Evolutionary conservation across 1,140 invertebrate species (phyloP).

Genomic region (Polyergus mexicanus): DNA sequence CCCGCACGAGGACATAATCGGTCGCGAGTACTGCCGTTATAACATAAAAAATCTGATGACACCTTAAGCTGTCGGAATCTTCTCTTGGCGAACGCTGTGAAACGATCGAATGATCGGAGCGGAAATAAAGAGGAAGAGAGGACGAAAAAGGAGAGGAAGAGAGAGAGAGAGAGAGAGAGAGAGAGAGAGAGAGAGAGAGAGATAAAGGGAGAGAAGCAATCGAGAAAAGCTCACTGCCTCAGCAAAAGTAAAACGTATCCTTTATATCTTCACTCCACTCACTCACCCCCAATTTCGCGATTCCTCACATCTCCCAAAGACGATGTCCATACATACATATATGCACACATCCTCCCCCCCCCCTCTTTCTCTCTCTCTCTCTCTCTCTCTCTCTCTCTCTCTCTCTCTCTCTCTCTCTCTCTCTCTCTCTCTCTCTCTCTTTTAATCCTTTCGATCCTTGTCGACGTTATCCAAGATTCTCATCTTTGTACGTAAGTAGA

Average conservation of each 20-base stretch:
- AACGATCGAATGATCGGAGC: constrained; percentile 23
- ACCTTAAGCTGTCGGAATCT: constrained; percentile 66
- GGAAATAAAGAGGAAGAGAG: neutral
- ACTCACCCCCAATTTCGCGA: constrained; percentile 10
- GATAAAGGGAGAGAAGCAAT: neutral
- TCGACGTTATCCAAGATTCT: constrained; percentile 42
- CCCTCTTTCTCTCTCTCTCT: constrained; percentile 7
- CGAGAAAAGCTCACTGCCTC: constrained; percentile 38
- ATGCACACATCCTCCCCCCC: neutral
- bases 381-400: neutral
- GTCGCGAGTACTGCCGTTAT: constrained; percentile 84
- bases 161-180: no score
- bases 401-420: constrained; percentile 18
- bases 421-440: neutral
- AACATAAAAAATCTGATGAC: constrained; percentile 80
- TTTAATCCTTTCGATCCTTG: neutral
- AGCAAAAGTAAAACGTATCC: constrained; percentile 13
- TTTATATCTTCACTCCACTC: constrained; percentile 5
- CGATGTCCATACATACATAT: neutral
- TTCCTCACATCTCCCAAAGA: constrained; percentile 7
- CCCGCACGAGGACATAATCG: constrained; percentile 83
- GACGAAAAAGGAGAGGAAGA: neutral
- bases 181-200: neutral
- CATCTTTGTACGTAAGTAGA: constrained; percentile 67
- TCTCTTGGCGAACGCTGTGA: neutral